phyloP scores from a whole-genome alignment of 1,140 invertebrate species.

The Papilio helenus region DNA sequence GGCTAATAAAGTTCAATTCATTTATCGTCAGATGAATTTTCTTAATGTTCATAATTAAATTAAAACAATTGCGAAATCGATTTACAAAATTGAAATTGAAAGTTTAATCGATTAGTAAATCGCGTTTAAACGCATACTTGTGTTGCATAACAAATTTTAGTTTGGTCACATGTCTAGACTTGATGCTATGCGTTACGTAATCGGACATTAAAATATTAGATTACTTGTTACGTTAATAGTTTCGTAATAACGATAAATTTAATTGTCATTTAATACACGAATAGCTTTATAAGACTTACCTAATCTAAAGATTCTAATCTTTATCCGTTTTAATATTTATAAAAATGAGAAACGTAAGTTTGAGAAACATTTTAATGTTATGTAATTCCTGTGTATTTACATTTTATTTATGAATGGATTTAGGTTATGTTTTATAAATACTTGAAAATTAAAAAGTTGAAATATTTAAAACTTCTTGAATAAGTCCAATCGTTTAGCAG shows the following conservation, averaged over 20 bases:
- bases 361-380: neutral
- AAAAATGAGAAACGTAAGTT: neutral
- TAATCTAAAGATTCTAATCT: neutral
- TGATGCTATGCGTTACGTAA: neutral
- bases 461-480: neutral
- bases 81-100: neutral
- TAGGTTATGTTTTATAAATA: no score
- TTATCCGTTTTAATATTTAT: neutral
- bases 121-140: conserved; percentile 5
- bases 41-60: no score
- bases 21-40: no score
- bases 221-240: conserved; percentile 19
- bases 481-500: neutral
- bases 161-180: conserved; percentile 1
- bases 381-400: neutral
- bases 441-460: no score
- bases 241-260: neutral
- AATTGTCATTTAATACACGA: neutral
- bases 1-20: no score
- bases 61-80: no score
- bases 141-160: neutral
- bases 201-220: conserved; percentile 28
- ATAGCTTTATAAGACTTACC: neutral
- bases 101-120: neutral
- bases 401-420: neutral